A percentile compares a stretch with the other conserved stretches of the same genome.
Conservation (phyloP, 2,888 invertebrate species). For the Andricus quercusramuli region DNA sequence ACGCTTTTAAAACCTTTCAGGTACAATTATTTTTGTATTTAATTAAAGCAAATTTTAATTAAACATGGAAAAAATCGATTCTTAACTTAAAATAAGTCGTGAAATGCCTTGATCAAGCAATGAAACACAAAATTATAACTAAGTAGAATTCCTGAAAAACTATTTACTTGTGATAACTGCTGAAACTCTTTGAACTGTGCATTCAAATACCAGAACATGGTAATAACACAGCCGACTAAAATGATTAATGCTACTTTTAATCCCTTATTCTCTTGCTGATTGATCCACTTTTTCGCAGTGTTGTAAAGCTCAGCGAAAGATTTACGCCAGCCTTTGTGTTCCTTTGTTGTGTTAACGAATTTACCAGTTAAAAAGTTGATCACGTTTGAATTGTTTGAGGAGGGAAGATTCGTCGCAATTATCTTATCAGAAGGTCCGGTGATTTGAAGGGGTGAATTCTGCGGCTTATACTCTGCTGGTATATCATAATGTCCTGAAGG, state of each 20-base stretch:
- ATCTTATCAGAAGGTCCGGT: conserved; percentile 75
- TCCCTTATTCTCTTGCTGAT: conserved; percentile 88
- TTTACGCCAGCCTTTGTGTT: conserved; percentile 63
- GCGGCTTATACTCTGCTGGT: conserved; percentile 71
- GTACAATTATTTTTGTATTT: neutral
- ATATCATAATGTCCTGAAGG: conserved; percentile 72
- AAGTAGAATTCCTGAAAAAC: neutral
- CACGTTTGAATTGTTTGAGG: conserved; percentile 54
- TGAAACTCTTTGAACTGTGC: conserved; percentile 82
- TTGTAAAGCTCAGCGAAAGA: conserved; percentile 59
- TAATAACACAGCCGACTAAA: conserved; percentile 84
- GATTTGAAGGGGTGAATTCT: conserved; percentile 73
- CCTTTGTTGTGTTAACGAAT: conserved; percentile 53
- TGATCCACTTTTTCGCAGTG: conserved; percentile 82
- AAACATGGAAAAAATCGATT: neutral
- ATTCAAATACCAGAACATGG: conserved; percentile 88
- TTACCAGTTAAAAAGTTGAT: conserved; percentile 40
- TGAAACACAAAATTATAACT: neutral
- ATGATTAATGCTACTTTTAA: conserved; percentile 86
- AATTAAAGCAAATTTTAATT: neutral
- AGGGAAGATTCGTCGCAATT: conserved; percentile 60
- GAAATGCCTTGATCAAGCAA: neutral
- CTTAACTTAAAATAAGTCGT: neutral
- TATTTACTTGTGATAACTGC: conserved; percentile 74
- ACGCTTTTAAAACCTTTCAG: neutral